Conservation (phyloP, 2,888 invertebrate genomes). For the Lepeophtheirus nordmannii region DNA sequence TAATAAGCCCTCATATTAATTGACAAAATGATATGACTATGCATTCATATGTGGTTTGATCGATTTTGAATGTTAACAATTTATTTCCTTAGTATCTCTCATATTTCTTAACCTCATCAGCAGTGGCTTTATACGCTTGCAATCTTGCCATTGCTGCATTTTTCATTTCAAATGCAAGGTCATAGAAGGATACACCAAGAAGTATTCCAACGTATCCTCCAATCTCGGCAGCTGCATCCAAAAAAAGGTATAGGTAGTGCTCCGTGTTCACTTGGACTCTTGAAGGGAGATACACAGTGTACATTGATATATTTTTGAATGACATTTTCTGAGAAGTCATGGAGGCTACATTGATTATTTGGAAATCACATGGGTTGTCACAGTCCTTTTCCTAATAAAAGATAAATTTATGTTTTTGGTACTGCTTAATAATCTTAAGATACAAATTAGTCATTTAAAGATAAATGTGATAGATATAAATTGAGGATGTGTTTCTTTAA, state of each 20-base stretch:
- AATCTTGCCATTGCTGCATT: not conserved
- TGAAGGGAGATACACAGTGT: not conserved
- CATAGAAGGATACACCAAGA: not conserved
- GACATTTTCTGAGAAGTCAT: not conserved
- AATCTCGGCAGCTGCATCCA: slow-evolving; percentile 3
- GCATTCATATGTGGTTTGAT: no score
- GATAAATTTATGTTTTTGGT: not conserved
- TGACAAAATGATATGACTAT: no score
- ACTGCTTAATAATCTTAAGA: not conserved
- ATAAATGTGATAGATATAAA: no score
- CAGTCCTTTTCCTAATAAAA: not conserved
- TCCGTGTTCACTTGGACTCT: not conserved
- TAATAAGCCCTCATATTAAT: no score
- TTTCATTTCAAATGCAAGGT: not conserved
- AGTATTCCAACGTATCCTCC: not conserved
- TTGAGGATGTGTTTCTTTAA: no score
- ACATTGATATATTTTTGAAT: not conserved
- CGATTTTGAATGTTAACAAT: no score
- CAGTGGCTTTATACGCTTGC: not conserved
- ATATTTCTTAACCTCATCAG: not conserved
- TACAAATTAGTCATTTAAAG: no score
- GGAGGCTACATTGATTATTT: not conserved
- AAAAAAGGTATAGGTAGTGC: not conserved
- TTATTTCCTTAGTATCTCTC: no score
- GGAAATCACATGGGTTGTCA: not conserved